Conservation (phyloP, 1,140 invertebrate species). For the Gerris buenoi region DNA sequence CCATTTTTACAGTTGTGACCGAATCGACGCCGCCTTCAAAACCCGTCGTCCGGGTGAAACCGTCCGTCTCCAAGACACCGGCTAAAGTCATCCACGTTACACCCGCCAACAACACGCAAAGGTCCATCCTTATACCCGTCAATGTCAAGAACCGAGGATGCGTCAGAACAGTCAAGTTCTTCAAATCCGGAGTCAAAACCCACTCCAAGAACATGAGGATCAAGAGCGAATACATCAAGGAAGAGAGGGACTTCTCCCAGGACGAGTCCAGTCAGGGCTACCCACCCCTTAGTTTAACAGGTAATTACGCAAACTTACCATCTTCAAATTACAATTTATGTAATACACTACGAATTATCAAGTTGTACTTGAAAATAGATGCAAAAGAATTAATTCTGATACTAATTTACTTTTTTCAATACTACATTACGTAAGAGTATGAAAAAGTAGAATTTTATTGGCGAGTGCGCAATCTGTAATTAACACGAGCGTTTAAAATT, state of each 20-base stretch:
- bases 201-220: conserved; percentile 11
- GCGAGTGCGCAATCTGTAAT: too few species aligned
- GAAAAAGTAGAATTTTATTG: too few species aligned
- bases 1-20: neutral
- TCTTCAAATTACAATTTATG: too few species aligned
- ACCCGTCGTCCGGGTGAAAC: conserved; percentile 15
- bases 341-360: too few species aligned
- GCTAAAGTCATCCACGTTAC: conserved; percentile 18
- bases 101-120: conserved; percentile 32
- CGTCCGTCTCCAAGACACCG: conserved; percentile 7
- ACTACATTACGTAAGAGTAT: too few species aligned
- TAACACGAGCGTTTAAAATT: too few species aligned
- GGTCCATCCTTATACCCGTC: conserved; percentile 49
- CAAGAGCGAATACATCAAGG: conserved; percentile 15
- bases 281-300: conserved; percentile 20
- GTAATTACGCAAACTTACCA: too few species aligned
- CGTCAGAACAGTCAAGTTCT: conserved; percentile 52
- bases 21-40: conserved; percentile 2
- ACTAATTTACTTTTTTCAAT: too few species aligned
- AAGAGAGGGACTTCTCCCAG: conserved; percentile 17
- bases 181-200: conserved; percentile 41
- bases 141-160: conserved; percentile 38
- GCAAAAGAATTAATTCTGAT: too few species aligned
- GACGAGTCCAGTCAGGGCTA: conserved; percentile 23
- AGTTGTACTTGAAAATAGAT: too few species aligned